phyloP scores from a whole-genome alignment of 2,888 invertebrate genomes.

The Margaritifera margaritifera region DNA sequence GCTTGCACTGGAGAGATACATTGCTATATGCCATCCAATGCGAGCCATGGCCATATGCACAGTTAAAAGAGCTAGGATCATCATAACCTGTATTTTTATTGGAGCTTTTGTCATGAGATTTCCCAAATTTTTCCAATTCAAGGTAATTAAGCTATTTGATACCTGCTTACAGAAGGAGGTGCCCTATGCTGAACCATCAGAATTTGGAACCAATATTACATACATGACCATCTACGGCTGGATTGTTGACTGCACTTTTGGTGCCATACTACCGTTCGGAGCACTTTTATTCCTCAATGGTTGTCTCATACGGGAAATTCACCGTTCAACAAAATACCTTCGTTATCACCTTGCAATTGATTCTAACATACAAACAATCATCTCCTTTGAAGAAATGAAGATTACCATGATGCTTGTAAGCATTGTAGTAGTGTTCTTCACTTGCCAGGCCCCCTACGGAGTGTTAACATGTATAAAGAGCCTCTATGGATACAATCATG shows the following conservation, averaged over 20 bases:
- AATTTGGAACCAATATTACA: conserved; percentile 34
- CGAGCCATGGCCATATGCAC: conserved; percentile 63
- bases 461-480: conserved; percentile 27
- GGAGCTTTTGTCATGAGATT: conserved; percentile 49
- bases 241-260: conserved; percentile 52
- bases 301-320: conserved; percentile 66
- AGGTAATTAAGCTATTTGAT: conserved; percentile 27
- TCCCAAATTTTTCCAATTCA: conserved; percentile 60
- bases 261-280: conserved; percentile 63
- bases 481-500: conserved; percentile 35
- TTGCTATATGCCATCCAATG: conserved; percentile 70
- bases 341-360: conserved; percentile 55
- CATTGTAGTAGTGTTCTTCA: conserved; percentile 68
- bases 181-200: conserved; percentile 30
- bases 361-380: conserved; percentile 51
- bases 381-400: conserved; percentile 65
- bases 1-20: conserved; percentile 69
- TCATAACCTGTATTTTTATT: conserved; percentile 55
- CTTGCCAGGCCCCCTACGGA: conserved; percentile 67
- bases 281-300: conserved; percentile 62
- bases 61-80: conserved; percentile 56
- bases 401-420: conserved; percentile 69
- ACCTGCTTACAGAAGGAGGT: conserved; percentile 21
- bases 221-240: conserved; percentile 50
- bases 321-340: conserved; percentile 65